Conservation (phyloP, 2,113 vertebrate species). For the Martes martes region DNA sequence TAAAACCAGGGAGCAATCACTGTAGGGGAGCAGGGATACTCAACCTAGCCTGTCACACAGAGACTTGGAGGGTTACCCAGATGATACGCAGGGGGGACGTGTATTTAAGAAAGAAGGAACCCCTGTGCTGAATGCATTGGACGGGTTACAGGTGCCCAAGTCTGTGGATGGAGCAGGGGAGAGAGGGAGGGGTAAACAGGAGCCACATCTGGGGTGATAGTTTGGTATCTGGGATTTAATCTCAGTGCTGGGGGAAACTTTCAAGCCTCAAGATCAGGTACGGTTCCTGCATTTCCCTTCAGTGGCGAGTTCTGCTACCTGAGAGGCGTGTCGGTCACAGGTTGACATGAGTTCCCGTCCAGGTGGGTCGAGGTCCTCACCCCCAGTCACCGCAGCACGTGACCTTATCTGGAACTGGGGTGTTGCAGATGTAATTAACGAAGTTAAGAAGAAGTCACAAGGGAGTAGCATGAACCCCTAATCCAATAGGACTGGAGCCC, state of each 20-base stretch:
- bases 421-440: background rate
- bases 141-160: background rate
- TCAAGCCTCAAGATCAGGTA: background rate
- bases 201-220: background rate
- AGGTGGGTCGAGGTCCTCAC: background rate
- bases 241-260: background rate
- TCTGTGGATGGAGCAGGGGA: background rate
- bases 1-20: background rate
- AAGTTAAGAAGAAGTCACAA: background rate
- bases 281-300: background rate
- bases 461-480: background rate
- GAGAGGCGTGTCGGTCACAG: background rate
- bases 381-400: too few species aligned
- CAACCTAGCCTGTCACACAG: background rate
- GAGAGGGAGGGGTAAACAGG: background rate
- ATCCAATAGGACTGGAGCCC: too few species aligned
- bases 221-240: background rate
- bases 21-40: background rate
- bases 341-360: background rate
- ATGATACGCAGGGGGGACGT: background rate
- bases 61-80: background rate
- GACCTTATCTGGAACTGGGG: background rate
- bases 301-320: background rate
- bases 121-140: background rate
- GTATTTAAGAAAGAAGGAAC: background rate